Evolutionary conservation across 2,888 invertebrate genomes (phyloP).

Genomic region (Macrosoma leucophasiata): DNA sequence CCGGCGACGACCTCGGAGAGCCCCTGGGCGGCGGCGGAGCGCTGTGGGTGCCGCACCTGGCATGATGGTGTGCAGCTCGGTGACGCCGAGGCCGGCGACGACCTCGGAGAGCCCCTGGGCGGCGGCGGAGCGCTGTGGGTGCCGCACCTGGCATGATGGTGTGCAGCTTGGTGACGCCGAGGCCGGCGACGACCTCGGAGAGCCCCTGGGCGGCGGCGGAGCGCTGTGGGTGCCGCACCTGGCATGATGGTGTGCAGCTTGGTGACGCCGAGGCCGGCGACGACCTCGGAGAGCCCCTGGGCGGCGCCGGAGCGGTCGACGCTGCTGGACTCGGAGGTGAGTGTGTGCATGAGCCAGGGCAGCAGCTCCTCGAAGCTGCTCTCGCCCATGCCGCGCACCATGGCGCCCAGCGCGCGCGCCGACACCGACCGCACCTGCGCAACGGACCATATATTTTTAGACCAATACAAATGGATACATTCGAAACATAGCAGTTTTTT

Average conservation of each 20-base stretch:
- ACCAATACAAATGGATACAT: too few relatives aligned
- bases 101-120: constrained; percentile 98
- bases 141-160: constrained; percentile 94
- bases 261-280: constrained; percentile 95
- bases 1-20: constrained; percentile 98
- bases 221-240: constrained; percentile 79
- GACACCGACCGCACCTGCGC: constrained; percentile 91
- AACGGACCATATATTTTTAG: too few relatives aligned
- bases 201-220: constrained; percentile 97
- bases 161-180: constrained; percentile 95
- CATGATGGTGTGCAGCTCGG: constrained; percentile 97
- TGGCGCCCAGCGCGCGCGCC: constrained; percentile 96
- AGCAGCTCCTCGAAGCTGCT: constrained; percentile 95
- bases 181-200: constrained; percentile 97
- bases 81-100: constrained; percentile 95
- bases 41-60: constrained; percentile 85
- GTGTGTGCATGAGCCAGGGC: constrained; percentile 98
- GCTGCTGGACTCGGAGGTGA: constrained; percentile 95
- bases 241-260: constrained; percentile 98
- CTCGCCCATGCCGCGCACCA: constrained; percentile 98
- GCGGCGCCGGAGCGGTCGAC: constrained; percentile 98
- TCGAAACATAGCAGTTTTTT: too few relatives aligned
- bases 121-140: constrained; percentile 95
- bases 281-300: constrained; percentile 97
- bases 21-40: constrained; percentile 97